Evolutionary conservation across 2,888 invertebrate species (phyloP), one percentile per base, ranked within the genome.

Genomic region (Prosopocoilus inquinatus): DNA sequence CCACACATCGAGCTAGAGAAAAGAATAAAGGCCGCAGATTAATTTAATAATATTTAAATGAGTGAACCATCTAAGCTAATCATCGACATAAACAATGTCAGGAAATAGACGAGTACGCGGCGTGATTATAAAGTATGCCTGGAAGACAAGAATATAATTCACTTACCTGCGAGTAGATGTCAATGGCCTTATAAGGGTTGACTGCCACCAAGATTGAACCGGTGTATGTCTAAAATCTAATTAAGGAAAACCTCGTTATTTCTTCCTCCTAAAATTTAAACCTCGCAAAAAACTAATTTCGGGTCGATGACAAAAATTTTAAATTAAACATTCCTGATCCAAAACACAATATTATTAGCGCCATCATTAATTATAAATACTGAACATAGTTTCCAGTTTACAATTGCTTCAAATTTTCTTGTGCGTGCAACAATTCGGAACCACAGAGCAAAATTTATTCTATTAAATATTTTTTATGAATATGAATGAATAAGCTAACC

Each of bases 171-270:
- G 89, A 89, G 78, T 94, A 95, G 75, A 90, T 90, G 79, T 90
- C 89, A 70, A 95, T 83, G 73, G 90, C 89, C 81, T 94, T 94
- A 82, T 95, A 95, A 2, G 95, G 95, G 81, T 95, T 95, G 67
- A 95, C 94, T 68, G 94, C 94, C 68, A 94, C 90, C 73, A 95
- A 82, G 78, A 95, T 94, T 58, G 93, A 91, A 67, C 94, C 94
- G 54, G 94, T 92, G 79, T 94, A 94, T 57, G 94, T 95, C 94
- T 95, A 82, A 73, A 28, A 70, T 65, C 67, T 68, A 67, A 73
- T 81, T 82, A 82, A 84, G 85, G 81, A 84, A 82, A 73, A 72
- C 39, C 20, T 15, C 20, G 20, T 28, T 20, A 20, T 3, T 28
- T 28, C 2, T 28, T 28, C 5, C 3, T 28, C 20, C 1, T 28